Conservation (phyloP, 2,797 vertebrate species). For the Sphenopsis melanotis region DNA sequence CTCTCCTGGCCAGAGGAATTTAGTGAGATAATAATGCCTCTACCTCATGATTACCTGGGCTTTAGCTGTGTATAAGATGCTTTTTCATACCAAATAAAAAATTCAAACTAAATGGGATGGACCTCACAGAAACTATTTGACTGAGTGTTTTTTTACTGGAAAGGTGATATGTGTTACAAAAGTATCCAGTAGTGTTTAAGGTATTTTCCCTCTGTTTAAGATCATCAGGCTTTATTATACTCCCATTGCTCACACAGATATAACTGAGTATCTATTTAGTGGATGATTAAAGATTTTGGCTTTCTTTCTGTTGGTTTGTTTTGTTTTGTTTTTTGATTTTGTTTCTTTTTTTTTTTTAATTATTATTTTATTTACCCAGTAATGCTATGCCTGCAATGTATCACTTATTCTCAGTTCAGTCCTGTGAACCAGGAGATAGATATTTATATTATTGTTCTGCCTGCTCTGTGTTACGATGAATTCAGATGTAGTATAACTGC, state of each 20-base stretch:
- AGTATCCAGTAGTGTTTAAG: not conserved
- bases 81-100: not conserved
- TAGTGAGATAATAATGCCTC: not conserved
- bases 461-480: conserved; percentile 28
- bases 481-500: conserved; percentile 3
- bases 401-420: not conserved
- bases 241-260: not conserved
- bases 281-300: not conserved
- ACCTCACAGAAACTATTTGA: conserved; percentile 26
- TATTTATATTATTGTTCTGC: conserved; percentile 32
- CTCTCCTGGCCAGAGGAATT: not conserved
- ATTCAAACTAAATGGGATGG: not conserved
- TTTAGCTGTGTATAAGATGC: not conserved
- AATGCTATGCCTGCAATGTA: conserved; percentile 3
- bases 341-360: not conserved
- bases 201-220: conserved; percentile 19
- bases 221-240: not conserved
- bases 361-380: conserved; percentile 32
- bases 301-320: not conserved
- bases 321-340: not conserved
- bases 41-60: not conserved
- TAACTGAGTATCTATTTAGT: conserved; percentile 3
- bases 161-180: not conserved
- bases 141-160: not conserved
- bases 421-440: not conserved